Conservation (phyloP, 2,888 invertebrate genomes). For the Herminia tarsipennalis region DNA sequence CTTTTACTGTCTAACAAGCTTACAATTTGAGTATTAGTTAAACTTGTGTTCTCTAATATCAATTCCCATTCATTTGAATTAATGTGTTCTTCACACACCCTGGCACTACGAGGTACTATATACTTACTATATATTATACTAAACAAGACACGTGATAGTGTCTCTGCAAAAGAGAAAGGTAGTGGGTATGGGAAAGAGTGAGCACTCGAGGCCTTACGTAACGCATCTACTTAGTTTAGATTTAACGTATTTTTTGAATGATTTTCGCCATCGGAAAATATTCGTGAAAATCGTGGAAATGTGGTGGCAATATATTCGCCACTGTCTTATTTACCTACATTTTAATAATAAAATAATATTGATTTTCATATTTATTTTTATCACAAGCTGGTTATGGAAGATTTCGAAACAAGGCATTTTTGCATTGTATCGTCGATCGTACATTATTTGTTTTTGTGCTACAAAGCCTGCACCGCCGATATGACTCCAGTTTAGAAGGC, state of each 20-base stretch:
- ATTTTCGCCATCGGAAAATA: background rate
- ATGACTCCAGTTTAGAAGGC: background rate
- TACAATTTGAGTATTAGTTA: background rate
- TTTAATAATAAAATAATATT: no score
- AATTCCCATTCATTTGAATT: no score
- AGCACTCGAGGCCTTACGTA: no score
- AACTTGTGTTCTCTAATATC: no score
- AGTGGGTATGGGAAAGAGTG: no score
- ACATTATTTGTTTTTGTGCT: slow-evolving; percentile 4
- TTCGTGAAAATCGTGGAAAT: background rate
- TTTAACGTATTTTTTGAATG: background rate
- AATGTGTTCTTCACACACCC: no score
- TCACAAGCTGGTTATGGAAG: background rate
- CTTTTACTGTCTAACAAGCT: no score
- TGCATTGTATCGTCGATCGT: background rate
- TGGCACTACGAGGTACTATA: no score
- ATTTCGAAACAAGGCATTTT: background rate
- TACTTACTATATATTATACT: no score
- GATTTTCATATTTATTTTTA: background rate
- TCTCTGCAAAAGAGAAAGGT: no score
- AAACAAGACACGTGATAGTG: no score
- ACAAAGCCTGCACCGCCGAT: slow-evolving; percentile 1
- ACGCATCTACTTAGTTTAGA: background rate
- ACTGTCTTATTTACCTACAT: background rate
- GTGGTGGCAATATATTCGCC: background rate